phyloP scores from a whole-genome alignment of 1,140 invertebrate species.

The Sogatella furcifera region DNA sequence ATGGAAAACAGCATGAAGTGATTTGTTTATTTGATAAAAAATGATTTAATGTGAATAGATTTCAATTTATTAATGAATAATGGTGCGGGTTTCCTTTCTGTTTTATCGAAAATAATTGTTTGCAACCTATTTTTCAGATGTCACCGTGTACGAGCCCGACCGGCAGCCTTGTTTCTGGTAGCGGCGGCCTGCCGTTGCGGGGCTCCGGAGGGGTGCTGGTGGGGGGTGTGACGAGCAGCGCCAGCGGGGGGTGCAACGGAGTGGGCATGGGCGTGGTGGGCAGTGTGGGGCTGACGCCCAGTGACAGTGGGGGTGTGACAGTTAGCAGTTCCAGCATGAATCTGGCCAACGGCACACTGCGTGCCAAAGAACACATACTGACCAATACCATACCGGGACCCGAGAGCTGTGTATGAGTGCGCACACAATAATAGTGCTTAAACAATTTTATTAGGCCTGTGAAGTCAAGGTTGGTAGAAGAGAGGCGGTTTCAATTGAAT shows the following conservation, averaged over 20 bases:
- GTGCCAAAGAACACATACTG: constrained; percentile 44
- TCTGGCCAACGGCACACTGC: constrained; percentile 20
- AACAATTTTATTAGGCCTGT: no score
- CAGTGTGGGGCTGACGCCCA: constrained; percentile 33
- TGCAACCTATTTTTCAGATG: constrained; percentile 8
- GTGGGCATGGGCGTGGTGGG: constrained; percentile 8
- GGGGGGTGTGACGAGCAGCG: constrained; percentile 2
- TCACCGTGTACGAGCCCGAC: constrained; percentile 15
- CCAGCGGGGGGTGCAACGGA: neutral
- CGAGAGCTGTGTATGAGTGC: constrained; percentile 51
- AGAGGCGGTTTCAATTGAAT: no score
- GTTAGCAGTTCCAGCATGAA: constrained; percentile 35
- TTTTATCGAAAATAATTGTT: no score
- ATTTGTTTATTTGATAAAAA: no score
- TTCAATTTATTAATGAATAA: no score
- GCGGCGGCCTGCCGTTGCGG: neutral
- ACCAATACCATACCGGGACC: constrained; percentile 61
- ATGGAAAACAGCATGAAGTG: no score
- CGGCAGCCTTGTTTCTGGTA: constrained; percentile 4
- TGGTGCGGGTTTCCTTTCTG: no score
- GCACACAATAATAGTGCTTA: no score
- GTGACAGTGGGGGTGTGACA: constrained; percentile 33
- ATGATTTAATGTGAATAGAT: no score
- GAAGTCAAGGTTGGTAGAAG: no score
- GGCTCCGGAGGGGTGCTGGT: constrained; percentile 31